These are phyloP conservation scores for Hydrotaea cyrtoneurina DNA, from an alignment of 2,888 invertebrate genomes.

Conservation along the genomic window DNA sequence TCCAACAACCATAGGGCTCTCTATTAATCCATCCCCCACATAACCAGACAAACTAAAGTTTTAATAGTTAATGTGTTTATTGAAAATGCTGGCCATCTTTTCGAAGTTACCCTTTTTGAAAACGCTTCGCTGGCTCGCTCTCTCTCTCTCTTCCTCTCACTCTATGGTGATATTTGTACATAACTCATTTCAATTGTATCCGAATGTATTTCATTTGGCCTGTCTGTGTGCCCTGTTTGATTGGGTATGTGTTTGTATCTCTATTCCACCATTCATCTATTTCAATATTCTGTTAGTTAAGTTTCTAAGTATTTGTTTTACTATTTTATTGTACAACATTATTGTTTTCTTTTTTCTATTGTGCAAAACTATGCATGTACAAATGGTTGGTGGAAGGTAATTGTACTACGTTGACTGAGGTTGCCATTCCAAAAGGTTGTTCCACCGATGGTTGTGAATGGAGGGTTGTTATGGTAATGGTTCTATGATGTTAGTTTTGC, in stretches of 20 bases:
- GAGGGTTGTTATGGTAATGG: not conserved
- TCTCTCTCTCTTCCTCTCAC: not conserved
- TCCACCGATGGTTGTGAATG: not conserved
- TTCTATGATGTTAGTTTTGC: conserved; percentile 48
- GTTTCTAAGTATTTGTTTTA: conserved; percentile 47
- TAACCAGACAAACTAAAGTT: too few species aligned
- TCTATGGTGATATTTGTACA: not conserved
- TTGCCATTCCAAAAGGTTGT: not conserved
- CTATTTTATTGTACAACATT: conserved; percentile 13
- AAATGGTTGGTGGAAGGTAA: not conserved
- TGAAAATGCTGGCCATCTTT: too few species aligned
- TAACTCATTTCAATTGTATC: conserved; percentile 1
- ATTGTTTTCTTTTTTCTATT: not conserved
- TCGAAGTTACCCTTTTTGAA: not conserved
- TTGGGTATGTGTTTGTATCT: not conserved
- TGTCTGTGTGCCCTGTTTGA: not conserved
- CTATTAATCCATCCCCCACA: too few species aligned
- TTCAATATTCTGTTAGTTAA: conserved; percentile 27
- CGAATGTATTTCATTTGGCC: not conserved
- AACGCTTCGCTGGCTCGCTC: too few species aligned
- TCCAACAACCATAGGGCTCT: too few species aligned
- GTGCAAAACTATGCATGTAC: not conserved
- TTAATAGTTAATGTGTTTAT: too few species aligned
- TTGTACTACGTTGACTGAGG: not conserved
- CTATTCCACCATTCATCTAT: not conserved